Base-by-base conservation (phyloP, 2,797 vertebrate genomes). In the Oreonectes daqikongensis region DNA sequence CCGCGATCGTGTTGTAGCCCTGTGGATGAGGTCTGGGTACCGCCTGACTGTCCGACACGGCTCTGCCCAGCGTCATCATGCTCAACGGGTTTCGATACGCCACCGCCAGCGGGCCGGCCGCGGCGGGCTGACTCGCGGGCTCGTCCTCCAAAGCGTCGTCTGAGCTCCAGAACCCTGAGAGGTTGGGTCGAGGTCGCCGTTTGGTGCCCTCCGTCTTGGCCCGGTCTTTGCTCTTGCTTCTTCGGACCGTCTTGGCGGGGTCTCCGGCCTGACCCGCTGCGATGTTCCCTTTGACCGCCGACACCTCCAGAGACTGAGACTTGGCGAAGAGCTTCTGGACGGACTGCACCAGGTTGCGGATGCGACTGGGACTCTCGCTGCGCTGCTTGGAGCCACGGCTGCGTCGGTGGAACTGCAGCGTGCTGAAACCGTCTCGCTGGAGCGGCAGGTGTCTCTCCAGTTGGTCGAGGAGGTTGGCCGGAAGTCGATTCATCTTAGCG, bases 321-420 rank as follows among this genome's bases (percentile, higher is more conserved):
- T 99, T 99, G 83, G 96, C 95, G 0, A 99, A 99, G 17, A 99
- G 95, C 86, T 97, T 96, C 88, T 99, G 98, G 72, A 99, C 96
- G 0, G 98, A 99, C 83, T 99, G 96, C 86, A 99, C 97, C 48
- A 99, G 93, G 89, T 99, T 96, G 44, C 98, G 96, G 80, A 99
- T 99, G 59, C 96, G 94, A 24, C 98, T 96, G 0, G 98, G 97
- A 87, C 97, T 99, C 89, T 99, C 98, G 0, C 96, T 97, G 14
- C 98, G 94, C 83, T 97, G 96, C 87, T 99, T 93, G 0, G 91
- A 88, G 78, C 92, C 90, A 0, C 91, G 24, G 85, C 92, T 73
- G 32, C 83, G 78, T 9, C 96, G 90, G 59, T 98, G 97, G 85
- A 99, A 99, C 88, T 99, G 98, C 64, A 99, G 94, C 0, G 98